Base-by-base conservation (phyloP, 2,113 vertebrate species). In the Numenius arquata region DNA sequence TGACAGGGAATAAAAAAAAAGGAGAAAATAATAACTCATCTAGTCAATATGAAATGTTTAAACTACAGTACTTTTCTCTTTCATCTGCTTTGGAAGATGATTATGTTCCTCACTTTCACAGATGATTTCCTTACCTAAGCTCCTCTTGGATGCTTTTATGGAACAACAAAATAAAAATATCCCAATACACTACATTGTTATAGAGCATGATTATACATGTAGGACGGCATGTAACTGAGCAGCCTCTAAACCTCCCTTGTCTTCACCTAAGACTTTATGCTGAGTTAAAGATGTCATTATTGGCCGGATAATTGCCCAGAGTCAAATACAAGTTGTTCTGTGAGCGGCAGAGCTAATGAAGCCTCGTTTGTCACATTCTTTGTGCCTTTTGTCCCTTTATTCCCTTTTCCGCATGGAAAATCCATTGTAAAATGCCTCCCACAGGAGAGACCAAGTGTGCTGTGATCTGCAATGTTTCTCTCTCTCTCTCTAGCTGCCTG, bases 91-190 rank as follows among this genome's bases (percentile, higher is more conserved):
- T 65, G 40, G 72, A 80, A 88, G 40, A 66, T 12, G 78, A 71
- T 59, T 82, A 68, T 61, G 45, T 85, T 65, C 53, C 70, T 75
- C 52, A 36, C 9, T 95, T 93, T 72, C 48, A 90, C 32, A 68
- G 50, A 0, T 76, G 52, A 90, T 88, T 94, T 83, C 53, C 58
- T 83, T 83, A 61, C 27, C 48, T 80, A 36, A 63, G 53, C 7
- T 62, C 55, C 47, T 70, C 70, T 71, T 63, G 26, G 17, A 53
- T 58, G 26, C 23, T 83, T 85, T 45, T 36, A 72, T 50, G 5
- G 32, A 88, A 68, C 32, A 50, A 20, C 25, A 90, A 72, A 72
- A 66, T 38, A 66, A 88, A 90, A 90, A 56, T 43, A 71, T 58
- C 47, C 38, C 13, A 68, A 47, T 40, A 30, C 10, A 41, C 38